These are phyloP conservation scores for Copidosoma floridanum DNA, from an alignment of 1,140 invertebrate genomes.

Conservation along the genomic window DNA sequence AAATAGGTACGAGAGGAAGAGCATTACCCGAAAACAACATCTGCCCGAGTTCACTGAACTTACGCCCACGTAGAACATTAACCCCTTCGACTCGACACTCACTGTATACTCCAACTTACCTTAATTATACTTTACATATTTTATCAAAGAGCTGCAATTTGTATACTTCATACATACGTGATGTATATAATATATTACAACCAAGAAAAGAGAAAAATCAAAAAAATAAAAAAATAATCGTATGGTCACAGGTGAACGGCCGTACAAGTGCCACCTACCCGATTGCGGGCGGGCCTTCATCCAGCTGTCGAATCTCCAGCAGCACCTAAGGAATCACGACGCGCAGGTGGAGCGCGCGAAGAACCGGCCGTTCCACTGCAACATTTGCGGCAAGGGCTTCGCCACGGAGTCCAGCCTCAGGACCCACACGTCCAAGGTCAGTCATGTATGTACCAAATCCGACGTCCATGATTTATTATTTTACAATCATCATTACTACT, in stretches of 20 bases:
- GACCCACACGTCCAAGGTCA: constrained; percentile 95
- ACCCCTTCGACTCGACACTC: too few species aligned
- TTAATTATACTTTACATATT: too few species aligned
- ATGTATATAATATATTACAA: too few species aligned
- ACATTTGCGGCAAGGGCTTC: constrained; percentile 94
- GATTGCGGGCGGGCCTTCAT: constrained; percentile 96
- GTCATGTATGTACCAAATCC: constrained; percentile 68
- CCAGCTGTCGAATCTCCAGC: constrained; percentile 94
- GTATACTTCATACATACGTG: too few species aligned
- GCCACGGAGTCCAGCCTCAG: constrained; percentile 92
- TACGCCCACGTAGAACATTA: too few species aligned
- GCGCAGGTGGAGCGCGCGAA: constrained; percentile 92
- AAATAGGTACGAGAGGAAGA: too few species aligned
- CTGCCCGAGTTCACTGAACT: too few species aligned
- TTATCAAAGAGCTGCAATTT: too few species aligned
- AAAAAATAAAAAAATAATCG: too few species aligned
- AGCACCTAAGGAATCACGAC: constrained; percentile 94
- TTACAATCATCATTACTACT: constrained; percentile 16
- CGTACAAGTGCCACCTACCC: constrained; percentile 93
- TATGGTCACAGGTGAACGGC: constrained; percentile 87
- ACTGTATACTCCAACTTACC: too few species aligned
- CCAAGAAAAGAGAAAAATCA: too few species aligned
- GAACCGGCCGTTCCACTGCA: constrained; percentile 92
- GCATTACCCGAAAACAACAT: too few species aligned
- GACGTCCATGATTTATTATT: constrained; percentile 50